phyloP scores from a whole-genome alignment of 2,888 invertebrate species.

The Cantharis flavilabris region DNA sequence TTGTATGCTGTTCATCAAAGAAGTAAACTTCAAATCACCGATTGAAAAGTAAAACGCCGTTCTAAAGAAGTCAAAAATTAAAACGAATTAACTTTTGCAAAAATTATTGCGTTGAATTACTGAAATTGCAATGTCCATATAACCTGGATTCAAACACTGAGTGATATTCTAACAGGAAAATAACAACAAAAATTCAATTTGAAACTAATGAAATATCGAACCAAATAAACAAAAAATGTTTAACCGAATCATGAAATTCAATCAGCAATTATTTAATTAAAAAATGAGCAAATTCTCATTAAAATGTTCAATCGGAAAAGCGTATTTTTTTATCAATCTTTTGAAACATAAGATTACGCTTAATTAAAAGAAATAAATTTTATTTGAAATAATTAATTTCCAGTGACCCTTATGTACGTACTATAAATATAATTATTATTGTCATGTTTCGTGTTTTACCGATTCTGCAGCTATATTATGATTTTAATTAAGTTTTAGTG shows the following conservation, averaged over 20 bases:
- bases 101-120: not conserved
- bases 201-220: not conserved
- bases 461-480: not conserved
- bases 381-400: not conserved
- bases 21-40: too few relatives aligned
- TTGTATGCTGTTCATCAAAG: too few relatives aligned
- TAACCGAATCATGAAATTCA: not conserved
- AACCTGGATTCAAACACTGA: not conserved
- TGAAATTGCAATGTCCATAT: not conserved
- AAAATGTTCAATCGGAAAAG: not conserved
- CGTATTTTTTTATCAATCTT: not conserved
- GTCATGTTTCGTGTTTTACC: not conserved
- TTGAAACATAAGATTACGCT: not conserved
- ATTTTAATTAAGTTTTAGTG: slow-evolving; percentile 17
- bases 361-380: not conserved
- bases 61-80: too few relatives aligned
- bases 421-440: not conserved
- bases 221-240: not conserved
- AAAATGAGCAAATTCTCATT: not conserved
- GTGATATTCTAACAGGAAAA: not conserved
- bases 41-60: too few relatives aligned
- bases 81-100: too few relatives aligned
- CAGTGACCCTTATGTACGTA: not conserved
- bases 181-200: not conserved
- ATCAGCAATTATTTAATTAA: not conserved